phyloP scores from a whole-genome alignment of 2,797 vertebrate genomes.

The Alcedo atthis region DNA sequence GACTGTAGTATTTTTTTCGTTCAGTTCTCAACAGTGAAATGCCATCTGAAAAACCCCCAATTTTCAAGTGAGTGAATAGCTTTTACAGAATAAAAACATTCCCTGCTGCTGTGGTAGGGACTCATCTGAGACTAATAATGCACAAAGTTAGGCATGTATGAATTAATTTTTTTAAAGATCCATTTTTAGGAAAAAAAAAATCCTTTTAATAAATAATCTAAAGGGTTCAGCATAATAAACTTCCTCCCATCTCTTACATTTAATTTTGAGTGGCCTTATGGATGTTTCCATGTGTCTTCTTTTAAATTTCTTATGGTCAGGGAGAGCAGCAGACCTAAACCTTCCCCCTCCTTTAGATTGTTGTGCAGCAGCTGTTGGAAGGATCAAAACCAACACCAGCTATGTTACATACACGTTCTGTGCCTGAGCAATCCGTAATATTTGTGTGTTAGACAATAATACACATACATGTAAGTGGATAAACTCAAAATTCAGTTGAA shows the following conservation, averaged over 20 bases:
- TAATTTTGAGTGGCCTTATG: neutral
- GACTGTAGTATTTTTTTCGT: neutral
- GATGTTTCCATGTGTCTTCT: neutral
- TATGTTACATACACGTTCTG: neutral
- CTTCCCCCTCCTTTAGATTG: neutral
- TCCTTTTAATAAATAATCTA: neutral
- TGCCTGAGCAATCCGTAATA: neutral
- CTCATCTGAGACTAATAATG: neutral
- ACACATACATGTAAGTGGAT: neutral
- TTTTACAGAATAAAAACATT: neutral
- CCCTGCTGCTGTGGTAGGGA: neutral
- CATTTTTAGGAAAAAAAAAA: accelerated
- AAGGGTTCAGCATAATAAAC: neutral
- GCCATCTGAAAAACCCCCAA: neutral
- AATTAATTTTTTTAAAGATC: neutral
- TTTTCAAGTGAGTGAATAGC: neutral
- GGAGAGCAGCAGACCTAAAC: neutral
- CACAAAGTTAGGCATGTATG: neutral
- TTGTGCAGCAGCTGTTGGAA: neutral
- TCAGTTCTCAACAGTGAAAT: neutral
- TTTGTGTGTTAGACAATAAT: neutral
- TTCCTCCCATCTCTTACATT: neutral
- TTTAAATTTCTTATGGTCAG: neutral
- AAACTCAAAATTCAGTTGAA: neutral
- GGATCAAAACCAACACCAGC: neutral